These are phyloP conservation scores for Sminthurinus aureus DNA, from an alignment of 2,888 invertebrate genomes.

Conservation along the genomic window DNA sequence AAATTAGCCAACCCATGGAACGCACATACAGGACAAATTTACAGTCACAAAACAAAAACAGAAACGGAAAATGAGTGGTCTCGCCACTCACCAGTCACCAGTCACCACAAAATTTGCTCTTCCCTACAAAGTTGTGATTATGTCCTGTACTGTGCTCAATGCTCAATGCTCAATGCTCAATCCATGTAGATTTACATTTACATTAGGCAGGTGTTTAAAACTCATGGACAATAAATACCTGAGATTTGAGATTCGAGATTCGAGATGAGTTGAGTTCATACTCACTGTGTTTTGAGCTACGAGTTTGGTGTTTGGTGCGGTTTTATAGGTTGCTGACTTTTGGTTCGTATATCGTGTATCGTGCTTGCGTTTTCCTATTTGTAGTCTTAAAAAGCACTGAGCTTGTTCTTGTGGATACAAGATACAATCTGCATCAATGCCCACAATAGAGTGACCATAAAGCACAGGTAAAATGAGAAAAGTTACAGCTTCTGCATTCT, in stretches of 20 bases:
- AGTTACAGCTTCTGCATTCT: not conserved
- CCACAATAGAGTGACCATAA: not conserved
- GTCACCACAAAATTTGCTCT: constrained; percentile 32
- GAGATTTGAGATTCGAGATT: not conserved
- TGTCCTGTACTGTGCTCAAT: not conserved
- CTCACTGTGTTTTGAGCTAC: not conserved
- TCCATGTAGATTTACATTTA: not conserved
- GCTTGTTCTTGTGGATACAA: too few species aligned
- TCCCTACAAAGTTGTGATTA: constrained; percentile 11
- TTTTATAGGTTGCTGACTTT: too few species aligned
- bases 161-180: not conserved
- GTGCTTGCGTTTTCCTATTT: not conserved
- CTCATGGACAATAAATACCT: not conserved
- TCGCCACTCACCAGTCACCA: not conserved
- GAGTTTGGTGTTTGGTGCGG: not conserved
- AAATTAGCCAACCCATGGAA: too few species aligned
- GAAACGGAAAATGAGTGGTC: constrained; percentile 4
- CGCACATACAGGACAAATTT: too few species aligned
- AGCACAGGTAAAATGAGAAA: constrained; percentile 17
- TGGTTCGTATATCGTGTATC: not conserved
- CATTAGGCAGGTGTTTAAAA: not conserved
- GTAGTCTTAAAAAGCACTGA: too few species aligned
- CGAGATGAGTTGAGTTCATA: not conserved
- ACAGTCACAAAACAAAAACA: not conserved
- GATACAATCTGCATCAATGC: too few species aligned